Conservation (phyloP, 2,888 invertebrate species). For the Lepetodrilus schrolli region DNA sequence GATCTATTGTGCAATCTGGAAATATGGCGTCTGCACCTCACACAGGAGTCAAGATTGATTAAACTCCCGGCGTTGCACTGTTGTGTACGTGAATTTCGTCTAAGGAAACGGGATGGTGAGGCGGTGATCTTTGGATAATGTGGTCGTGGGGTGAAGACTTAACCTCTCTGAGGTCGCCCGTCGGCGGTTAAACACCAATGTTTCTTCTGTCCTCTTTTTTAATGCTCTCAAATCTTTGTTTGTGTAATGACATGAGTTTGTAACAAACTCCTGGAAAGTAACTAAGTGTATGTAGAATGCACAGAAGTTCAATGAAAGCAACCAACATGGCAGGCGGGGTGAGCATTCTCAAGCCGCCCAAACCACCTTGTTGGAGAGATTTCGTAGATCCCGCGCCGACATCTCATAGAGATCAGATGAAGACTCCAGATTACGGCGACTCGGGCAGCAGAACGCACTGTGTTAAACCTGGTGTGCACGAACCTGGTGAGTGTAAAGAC, state of each 20-base stretch:
- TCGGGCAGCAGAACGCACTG: conserved; percentile 25
- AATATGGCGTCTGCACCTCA: neutral
- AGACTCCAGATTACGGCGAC: conserved; percentile 1
- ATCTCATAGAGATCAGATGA: neutral
- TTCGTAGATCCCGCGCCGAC: conserved; percentile 44
- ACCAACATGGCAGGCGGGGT: conserved; percentile 28
- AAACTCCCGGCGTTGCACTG: neutral
- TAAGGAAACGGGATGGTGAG: neutral
- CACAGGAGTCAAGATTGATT: neutral
- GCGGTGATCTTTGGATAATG: neutral
- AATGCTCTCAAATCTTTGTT: neutral
- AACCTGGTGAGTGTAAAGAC: conserved; percentile 11
- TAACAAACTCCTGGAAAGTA: neutral
- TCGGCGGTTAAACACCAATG: neutral
- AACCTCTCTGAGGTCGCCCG: neutral
- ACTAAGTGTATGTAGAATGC: conserved; percentile 29
- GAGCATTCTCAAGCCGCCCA: conserved; percentile 56
- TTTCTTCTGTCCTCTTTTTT: neutral
- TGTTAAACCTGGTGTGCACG: conserved; percentile 30
- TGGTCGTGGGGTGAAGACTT: neutral
- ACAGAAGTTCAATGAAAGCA: conserved; percentile 30
- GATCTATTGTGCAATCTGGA: conserved; percentile 7
- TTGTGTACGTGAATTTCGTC: neutral
- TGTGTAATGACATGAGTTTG: neutral
- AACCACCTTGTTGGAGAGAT: conserved; percentile 69